Evolutionary conservation across 2,888 invertebrate species (phyloP).

Genomic region (Cerastoderma edule): DNA sequence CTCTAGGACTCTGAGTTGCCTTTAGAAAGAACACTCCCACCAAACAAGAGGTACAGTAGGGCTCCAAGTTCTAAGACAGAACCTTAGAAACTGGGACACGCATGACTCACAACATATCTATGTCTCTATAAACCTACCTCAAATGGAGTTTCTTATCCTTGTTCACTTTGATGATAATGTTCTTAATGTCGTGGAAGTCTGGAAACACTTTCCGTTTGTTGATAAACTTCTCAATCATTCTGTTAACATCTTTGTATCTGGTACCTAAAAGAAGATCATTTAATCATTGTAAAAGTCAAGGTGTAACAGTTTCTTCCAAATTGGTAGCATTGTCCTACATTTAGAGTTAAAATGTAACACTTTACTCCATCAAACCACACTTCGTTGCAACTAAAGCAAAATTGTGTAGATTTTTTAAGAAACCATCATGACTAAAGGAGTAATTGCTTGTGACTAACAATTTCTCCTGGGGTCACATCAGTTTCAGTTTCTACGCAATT

Average conservation of each 20-base stretch:
- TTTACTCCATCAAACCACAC: no score
- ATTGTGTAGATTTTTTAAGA: no score
- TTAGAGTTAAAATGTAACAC: no score
- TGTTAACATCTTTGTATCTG: conserved; percentile 85
- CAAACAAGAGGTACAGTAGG: not conserved
- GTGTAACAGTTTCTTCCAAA: not conserved
- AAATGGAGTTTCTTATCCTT: conserved; percentile 76
- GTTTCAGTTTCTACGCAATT: no score
- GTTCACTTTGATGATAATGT: conserved; percentile 81
- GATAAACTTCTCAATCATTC: conserved; percentile 83
- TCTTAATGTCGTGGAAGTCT: conserved; percentile 84
- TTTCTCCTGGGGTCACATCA: no score
- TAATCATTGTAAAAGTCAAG: not conserved
- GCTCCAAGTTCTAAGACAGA: no score
- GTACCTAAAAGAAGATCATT: conserved; percentile 85
- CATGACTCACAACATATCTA: conserved; percentile 1
- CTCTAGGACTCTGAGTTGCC: not conserved
- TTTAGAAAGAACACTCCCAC: not conserved
- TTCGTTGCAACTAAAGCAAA: no score
- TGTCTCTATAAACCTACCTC: conserved; percentile 60
- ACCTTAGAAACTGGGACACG: not conserved
- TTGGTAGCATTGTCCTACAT: no score
- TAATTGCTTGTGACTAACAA: no score
- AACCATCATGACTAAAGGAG: no score
- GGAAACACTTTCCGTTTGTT: conserved; percentile 84